These are phyloP conservation scores for Anhinga anhinga DNA, from an alignment of 2,113 vertebrate genomes.

Conservation along the genomic window DNA sequence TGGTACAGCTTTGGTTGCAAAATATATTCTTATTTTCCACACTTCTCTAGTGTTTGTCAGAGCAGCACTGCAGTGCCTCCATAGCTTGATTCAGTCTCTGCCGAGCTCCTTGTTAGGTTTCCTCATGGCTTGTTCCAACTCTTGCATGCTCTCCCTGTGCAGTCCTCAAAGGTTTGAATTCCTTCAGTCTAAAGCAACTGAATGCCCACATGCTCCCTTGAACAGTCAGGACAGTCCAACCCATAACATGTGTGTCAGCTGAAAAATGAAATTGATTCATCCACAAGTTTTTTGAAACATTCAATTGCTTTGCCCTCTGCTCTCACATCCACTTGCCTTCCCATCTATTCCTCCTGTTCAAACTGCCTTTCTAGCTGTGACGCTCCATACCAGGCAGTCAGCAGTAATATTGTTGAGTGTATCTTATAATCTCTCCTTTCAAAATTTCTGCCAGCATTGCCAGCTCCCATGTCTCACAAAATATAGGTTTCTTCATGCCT, in stretches of 20 bases:
- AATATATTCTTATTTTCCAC: neutral
- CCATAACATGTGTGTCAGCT: neutral
- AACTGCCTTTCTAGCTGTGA: neutral
- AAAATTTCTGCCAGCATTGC: neutral
- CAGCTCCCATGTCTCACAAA: neutral
- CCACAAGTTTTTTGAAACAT: neutral
- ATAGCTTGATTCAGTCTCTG: neutral
- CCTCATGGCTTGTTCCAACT: fast-evolving
- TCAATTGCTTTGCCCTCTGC: neutral
- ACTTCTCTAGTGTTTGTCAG: neutral
- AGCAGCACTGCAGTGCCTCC: neutral
- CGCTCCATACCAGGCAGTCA: neutral
- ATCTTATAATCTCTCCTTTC: neutral
- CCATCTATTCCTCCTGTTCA: neutral
- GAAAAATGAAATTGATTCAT: neutral
- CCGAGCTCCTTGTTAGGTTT: neutral
- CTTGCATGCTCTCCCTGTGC: neutral
- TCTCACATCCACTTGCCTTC: neutral
- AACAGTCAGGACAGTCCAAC: neutral
- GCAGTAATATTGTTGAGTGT: neutral
- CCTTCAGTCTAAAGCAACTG: neutral
- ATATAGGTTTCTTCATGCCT: neutral
- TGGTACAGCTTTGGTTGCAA: neutral
- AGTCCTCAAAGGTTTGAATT: neutral
- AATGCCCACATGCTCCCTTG: neutral